Base-by-base conservation (phyloP, 2,888 invertebrate species). In the Tenthredo notha region DNA sequence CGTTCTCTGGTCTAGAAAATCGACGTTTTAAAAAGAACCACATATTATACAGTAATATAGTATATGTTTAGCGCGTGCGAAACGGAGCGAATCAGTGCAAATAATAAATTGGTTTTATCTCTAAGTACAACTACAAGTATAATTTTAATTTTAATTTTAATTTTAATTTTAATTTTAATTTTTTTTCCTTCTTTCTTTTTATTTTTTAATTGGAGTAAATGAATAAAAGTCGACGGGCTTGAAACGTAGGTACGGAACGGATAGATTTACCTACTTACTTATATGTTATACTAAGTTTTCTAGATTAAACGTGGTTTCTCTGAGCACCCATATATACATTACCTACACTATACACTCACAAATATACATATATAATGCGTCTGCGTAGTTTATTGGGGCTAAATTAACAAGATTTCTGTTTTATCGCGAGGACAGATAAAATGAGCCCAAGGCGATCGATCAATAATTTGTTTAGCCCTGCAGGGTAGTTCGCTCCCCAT, bases 371-470 rank as follows among this genome's bases (percentile, higher is more conserved):
- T n/a, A 25, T 50, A 75, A 75, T 9, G 9, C 10, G 21, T 40
- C 7, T 33, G n/a, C 25, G 25, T 12, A 61, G 84, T 84, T 74
- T 74, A 84, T 74, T 75, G 84, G 74, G 47, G 84, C 84, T 84
- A 40, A 84, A 84, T 84, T 84, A 84, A 75, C 58, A 61, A 25
- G 84, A 58, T 84, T 75, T 61, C 15, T 54, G 37, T 43, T 43
- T 84, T 43, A 72, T 50, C 37, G 25, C 12, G 25, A 70, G 47
- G 50, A 15, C 47, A 84, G 74, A 75, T 29, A 75, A 84, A 40
- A 74, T 25, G 5, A 54, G 50, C 40, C 72, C 40, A n/a, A 74
- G 72, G 72, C 84, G 58, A 74, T 75, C 84, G 74, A 75, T 75
- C 84, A 40, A 75, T 84, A 84, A 65, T 70, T 72, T 70, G 67